Evolutionary conservation across 2,797 vertebrate species (phyloP), one percentile per base, ranked within the genome.

Genomic region (Falco rusticolus): DNA sequence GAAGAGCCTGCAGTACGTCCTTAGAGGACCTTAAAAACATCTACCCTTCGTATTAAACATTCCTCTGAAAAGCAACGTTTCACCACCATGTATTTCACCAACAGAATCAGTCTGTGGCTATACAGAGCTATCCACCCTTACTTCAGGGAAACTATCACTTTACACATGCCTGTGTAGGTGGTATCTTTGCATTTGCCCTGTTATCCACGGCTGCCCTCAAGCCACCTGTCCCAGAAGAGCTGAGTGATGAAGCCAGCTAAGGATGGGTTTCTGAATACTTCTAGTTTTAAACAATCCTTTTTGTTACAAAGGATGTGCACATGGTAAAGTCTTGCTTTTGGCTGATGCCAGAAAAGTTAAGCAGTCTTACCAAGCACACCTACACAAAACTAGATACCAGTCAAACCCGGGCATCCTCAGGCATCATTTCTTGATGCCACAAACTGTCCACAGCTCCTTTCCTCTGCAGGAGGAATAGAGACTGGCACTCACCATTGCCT

Each of bases 51-150:
- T 26, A 13, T 7, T 3, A 61, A 74, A 39, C 20, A 43, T 24
- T 51, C 34, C 56, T 53, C 34, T 37, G 56, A 20, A 72, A 66
- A 47, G 64, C 21, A 56, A 6, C 8, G 11, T 66, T 74, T 74
- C 65, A 8, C 29, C 2, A 3, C n/a, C 18, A 41, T 1, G 1
- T 26, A 9, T 50, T 65, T 66, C n/a, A 18, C 11, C 47, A 8
- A 5, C 48, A 31, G 26, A 68, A 26, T 6, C 2, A 1, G 29
- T 4, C 65, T 31, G 45, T 5, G 47, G 34, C 43, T 63, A 0
- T 12, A 25, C 66, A n/a, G 39, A 47, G 28, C 59, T 76, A 6
- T 2, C 19, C 37, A 10, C 13, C 8, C 11, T 2, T 2, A 11
- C 48, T 37, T 20, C 24, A 48, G 61, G 54, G 34, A 83, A 82